Base-by-base conservation (phyloP, 2,888 invertebrate genomes). In the Ornithoptera priamus region DNA sequence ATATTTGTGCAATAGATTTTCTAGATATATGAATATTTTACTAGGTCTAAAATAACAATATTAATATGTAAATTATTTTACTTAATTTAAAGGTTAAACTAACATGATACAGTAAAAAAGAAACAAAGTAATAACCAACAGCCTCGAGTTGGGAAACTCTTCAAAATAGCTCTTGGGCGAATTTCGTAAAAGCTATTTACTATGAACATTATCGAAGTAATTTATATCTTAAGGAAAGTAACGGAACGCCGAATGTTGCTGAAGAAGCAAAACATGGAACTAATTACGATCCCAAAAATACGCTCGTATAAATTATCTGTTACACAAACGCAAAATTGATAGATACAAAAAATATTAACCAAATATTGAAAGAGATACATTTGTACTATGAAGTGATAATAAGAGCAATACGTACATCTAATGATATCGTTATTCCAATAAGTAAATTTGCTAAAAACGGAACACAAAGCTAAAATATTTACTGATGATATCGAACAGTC, bases 241-340 rank as follows among this genome's bases (percentile, higher is more conserved):
- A 62, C 50, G 56, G 18, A 66, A 22, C 53, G n/a, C 69, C 65
- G 62, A 70, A 67, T 70, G 67, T 67, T 70, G 70, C 70, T 30
- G 63, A 67, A 53, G 60, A 67, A 30, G 70, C 67, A 70, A 70
- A 70, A 70, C 70, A 70, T 60, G 67, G 60, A 63, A 70, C 67
- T 67, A 67, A 70, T 70, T 70, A 70, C 70, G 64, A 60, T 64
- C 60, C 53, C 22, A 36, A 58, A 62, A 63, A 59, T 62, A 39
- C 62, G 62, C 39, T 58, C 50, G 50, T 53, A 66, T 66, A 58
- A 70, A 70, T 66, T 22, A 58, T 58, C 57, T 58, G 22, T 58
- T 58, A 58, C 57, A 58, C 57, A 58, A 58, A 58, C 24, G 22
- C 57, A 24, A 22, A 62, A 50, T 62, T 50, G 15, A 58, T 22